Base-by-base conservation (phyloP, 2,888 invertebrate species). In the Nowickia ferox region DNA sequence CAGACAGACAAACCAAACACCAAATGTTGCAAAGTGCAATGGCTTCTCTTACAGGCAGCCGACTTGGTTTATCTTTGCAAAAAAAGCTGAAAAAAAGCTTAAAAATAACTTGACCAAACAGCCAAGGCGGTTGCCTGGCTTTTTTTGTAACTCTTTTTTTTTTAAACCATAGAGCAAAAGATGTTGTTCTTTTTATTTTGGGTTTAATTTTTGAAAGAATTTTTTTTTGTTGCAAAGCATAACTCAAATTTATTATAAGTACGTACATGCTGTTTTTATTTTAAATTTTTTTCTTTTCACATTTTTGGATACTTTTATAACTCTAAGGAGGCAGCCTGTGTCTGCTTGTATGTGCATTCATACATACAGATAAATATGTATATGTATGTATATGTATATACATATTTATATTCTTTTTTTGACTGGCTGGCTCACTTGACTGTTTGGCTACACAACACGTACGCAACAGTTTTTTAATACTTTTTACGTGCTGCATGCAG, bases 11-110 rank as follows among this genome's bases (percentile, higher is more conserved):
- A 51, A 77, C 57, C 40, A 53, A 80, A 81, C 57, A 84, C 84
- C 87, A 82, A 86, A 85, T 87, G 85, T 88, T 88, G 84, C 84
- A 84, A 84, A 85, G 88, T 87, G 85, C 88, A 87, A 87, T 88
- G 88, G 88, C 88, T 85, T 87, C 84, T 77, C 71, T 68, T 42
- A n/a, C 63, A 44, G 55, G 63, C 65, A 66, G 79, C 79, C 85
- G 68, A 19, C 57, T 72, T 38, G 55, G 61, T 69, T 74, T 69
- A 69, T 48, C 63, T 85, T 69, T 71, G 30, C 30, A 55, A 30
- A 46, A 53, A 71, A 65, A 19, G 19, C 1, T 17, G 17, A 46
- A 63, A 59, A 59, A 48, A 69, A 22, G 61, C 9, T 61, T 68
- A 51, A 53, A 30, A 46, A 72, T 79, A 68, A 66, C 72, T 72